Base-by-base conservation (phyloP, 2,888 invertebrate species). In the Troides aeacus region DNA sequence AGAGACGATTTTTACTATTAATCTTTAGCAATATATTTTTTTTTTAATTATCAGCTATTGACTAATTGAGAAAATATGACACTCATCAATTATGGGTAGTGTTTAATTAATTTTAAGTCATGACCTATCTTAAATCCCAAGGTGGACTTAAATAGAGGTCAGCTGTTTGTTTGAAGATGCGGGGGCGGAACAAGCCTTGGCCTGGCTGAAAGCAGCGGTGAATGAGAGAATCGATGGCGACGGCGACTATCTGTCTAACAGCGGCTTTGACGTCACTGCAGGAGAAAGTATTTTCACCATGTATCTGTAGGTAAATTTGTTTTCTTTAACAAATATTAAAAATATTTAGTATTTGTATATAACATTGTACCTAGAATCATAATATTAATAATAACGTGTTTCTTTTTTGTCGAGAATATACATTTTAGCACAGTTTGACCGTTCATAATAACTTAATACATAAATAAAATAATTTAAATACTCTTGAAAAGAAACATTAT, bases 221-320 rank as follows among this genome's bases (percentile, higher is more conserved):
- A 82, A 81, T 81, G 79, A 73, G 75, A 66, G 71, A 77, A 85
- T 85, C 85, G 79, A 85, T 85, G 84, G 66, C 56, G 39, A 8
- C 7, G 85, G 83, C 85, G 85, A 67, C 85, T 76, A 73, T 69
- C 69, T 69, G 85, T 85, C 85, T 85, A 75, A 63, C 76, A 74
- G 73, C 76, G 69, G 64, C 72, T 69, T 63, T 84, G 83, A 85
- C 85, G 85, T 85, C 85, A 84, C 67, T 18, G 60, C 46, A 66
- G 65, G 71, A 24, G 60, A 64, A 71, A 64, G 68, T 66, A 56
- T 66, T 63, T 65, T 66, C 57, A 50, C 46, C 6, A 50, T 50
- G 30, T 46, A 59, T 61, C 1, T 5, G 21, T 57, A 57, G n/a
- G n/a, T 57, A 57, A 8, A 21, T 57, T 17, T 50, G 17, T 15